Conservation (phyloP, 2,113 vertebrate genomes). For the Syrrhaptes paradoxus region DNA sequence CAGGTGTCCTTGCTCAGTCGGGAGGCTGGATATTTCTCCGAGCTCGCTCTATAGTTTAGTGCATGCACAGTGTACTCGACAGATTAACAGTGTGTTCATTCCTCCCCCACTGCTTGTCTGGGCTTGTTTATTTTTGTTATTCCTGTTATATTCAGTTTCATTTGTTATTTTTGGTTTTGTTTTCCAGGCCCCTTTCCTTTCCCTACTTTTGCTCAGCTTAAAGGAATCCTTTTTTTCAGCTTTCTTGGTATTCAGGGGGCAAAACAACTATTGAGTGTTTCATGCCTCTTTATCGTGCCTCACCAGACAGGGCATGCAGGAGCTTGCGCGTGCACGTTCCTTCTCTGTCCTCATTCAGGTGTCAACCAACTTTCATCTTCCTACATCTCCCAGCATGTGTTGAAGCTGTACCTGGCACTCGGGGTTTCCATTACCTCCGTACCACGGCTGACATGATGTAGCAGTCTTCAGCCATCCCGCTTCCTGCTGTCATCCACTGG, state of each 20-base stretch:
- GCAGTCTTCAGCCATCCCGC: neutral
- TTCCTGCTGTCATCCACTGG: neutral
- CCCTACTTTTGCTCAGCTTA: neutral
- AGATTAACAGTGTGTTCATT: neutral
- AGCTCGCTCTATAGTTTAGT: neutral
- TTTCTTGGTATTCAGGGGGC: neutral
- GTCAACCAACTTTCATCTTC: slow-evolving; percentile 23
- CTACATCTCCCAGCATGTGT: neutral
- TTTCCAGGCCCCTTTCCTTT: neutral
- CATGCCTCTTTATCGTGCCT: neutral
- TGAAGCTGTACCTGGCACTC: neutral
- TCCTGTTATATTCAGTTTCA: neutral
- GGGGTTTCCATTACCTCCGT: neutral
- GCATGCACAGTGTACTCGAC: neutral
- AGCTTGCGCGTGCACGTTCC: neutral
- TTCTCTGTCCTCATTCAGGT: neutral
- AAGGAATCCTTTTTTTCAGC: neutral
- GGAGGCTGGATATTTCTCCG: neutral
- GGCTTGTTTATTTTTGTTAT: slow-evolving; percentile 28
- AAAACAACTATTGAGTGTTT: neutral
- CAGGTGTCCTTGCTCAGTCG: neutral
- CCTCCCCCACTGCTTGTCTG: neutral
- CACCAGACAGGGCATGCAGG: neutral
- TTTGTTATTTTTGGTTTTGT: slow-evolving; percentile 22
- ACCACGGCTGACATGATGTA: neutral